Conservation (phyloP, 1,140 invertebrate species). For the Daktulosphaira vitifoliae region DNA sequence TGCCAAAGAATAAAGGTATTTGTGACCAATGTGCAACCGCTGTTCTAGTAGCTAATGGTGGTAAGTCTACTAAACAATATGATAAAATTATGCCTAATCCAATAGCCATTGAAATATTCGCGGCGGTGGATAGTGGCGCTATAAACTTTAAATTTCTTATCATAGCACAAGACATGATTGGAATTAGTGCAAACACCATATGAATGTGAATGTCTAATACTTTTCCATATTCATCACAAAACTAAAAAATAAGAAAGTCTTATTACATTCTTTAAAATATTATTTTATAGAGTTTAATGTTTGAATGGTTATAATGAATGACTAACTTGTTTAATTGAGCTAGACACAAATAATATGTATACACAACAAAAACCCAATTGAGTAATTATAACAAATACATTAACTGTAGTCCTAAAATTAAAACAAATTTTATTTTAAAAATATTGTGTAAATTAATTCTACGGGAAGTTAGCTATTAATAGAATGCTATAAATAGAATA, state of each 20-base stretch:
- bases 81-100: slow-evolving; percentile 75
- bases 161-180: slow-evolving; percentile 62
- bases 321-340: slow-evolving; percentile 36
- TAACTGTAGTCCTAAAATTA: slow-evolving; percentile 49
- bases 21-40: slow-evolving; percentile 47
- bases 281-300: not conserved
- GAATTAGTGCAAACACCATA: slow-evolving; percentile 61
- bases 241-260: slow-evolving; percentile 44
- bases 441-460: too few relatives aligned
- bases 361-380: slow-evolving; percentile 96
- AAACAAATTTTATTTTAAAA: too few relatives aligned
- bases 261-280: too few relatives aligned
- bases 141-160: slow-evolving; percentile 77
- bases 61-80: slow-evolving; percentile 45
- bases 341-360: slow-evolving; percentile 86
- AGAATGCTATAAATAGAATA: too few relatives aligned
- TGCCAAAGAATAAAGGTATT: slow-evolving; percentile 77
- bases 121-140: slow-evolving; percentile 75
- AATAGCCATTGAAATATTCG: slow-evolving; percentile 63
- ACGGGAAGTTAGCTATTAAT: too few relatives aligned
- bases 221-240: slow-evolving; percentile 56
- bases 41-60: slow-evolving; percentile 33
- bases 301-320: not conserved
- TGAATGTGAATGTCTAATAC: slow-evolving; percentile 55
- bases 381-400: slow-evolving; percentile 83